Percentiles rank a stretch among this genome's conserved stretches.
phyloP scores from a whole-genome alignment of 2,888 invertebrate genomes.

The Eubasilissa splendida region DNA sequence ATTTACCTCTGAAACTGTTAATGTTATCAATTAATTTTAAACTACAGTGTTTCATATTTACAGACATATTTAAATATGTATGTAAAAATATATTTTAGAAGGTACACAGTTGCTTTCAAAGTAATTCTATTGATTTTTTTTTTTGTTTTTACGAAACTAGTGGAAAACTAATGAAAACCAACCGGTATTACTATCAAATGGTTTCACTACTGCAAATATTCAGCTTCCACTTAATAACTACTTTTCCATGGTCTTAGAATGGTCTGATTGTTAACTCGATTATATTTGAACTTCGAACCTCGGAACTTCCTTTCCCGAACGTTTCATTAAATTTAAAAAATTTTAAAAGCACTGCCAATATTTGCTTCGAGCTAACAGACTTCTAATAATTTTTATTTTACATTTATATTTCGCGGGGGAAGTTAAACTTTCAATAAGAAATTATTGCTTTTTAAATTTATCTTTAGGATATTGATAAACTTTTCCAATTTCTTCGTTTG shows the following conservation, averaged over 20 bases:
- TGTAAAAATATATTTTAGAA: too few relatives aligned
- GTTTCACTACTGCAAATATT: neutral
- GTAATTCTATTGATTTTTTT: too few relatives aligned
- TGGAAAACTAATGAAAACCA: too few relatives aligned
- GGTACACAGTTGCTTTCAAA: too few relatives aligned
- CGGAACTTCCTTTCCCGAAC: slow-evolving; percentile 25
- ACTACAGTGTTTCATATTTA: too few relatives aligned
- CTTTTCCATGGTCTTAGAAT: neutral
- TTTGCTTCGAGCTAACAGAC: slow-evolving; percentile 4
- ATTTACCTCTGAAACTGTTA: too few relatives aligned
- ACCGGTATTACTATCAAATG: too few relatives aligned
- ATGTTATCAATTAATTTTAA: too few relatives aligned
- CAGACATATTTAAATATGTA: too few relatives aligned
- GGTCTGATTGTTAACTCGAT: neutral
- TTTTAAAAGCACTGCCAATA: slow-evolving; percentile 25
- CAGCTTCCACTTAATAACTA: slow-evolving; percentile 2
- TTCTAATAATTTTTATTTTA: slow-evolving; percentile 15
- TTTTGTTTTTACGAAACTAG: too few relatives aligned
- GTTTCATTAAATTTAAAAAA: slow-evolving; percentile 38
- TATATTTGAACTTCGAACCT: slow-evolving; percentile 25
- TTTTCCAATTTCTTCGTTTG: slow-evolving; percentile 20
- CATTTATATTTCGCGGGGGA: neutral
- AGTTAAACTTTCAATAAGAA: neutral
- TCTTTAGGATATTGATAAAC: neutral
- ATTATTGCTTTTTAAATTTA: slow-evolving; percentile 8